phyloP scores from a whole-genome alignment of 2,888 invertebrate genomes.

The Tuberolachnus salignus region DNA sequence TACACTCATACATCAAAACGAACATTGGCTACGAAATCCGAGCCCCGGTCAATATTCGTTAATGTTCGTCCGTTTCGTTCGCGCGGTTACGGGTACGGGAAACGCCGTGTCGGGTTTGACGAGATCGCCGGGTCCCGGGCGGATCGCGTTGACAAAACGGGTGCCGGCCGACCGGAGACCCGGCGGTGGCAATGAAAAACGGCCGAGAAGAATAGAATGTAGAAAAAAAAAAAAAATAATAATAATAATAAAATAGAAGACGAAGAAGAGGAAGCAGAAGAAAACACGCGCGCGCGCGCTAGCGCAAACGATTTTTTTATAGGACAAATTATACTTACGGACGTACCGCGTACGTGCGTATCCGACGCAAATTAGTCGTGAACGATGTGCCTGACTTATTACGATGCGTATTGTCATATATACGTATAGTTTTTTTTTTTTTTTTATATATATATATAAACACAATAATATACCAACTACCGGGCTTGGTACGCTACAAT shows the following conservation, averaged over 20 bases:
- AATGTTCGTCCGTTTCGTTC: no score
- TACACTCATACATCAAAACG: no score
- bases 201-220: neutral
- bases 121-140: no score
- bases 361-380: constrained; percentile 24
- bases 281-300: neutral
- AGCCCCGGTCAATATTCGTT: no score
- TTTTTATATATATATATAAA: no score
- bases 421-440: no score
- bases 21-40: no score
- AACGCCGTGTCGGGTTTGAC: no score
- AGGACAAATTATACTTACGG: constrained; percentile 21
- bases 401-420: neutral
- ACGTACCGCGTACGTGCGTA: constrained; percentile 31
- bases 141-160: neutral
- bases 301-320: constrained; percentile 8
- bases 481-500: no score
- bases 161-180: neutral
- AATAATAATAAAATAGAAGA: neutral
- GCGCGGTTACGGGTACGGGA: no score
- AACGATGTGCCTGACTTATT: constrained; percentile 15
- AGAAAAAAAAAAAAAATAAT: neutral
- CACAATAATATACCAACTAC: no score
- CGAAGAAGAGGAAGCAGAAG: neutral
- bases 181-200: constrained; percentile 32